Percentiles rank a stretch among this genome's conserved stretches.
These are phyloP conservation scores for Channa maculata DNA, from an alignment of 2,113 vertebrate species.

Conservation along the genomic window DNA sequence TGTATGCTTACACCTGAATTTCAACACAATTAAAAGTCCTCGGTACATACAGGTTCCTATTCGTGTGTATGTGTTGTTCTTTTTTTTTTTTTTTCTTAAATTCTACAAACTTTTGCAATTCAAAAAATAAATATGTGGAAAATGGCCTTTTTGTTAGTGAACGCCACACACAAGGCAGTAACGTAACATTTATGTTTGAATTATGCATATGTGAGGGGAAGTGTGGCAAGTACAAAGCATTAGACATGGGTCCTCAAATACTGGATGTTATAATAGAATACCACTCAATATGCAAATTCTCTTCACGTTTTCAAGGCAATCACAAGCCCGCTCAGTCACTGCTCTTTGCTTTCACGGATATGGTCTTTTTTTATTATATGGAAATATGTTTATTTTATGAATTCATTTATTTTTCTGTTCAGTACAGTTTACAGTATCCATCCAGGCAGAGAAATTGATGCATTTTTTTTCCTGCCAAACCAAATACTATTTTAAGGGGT, in stretches of 20 bases:
- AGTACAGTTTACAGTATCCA: constrained; percentile 17
- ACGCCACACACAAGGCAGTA: not conserved
- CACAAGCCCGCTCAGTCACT: constrained; percentile 12
- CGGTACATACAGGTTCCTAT: too few relatives aligned
- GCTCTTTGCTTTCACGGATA: constrained; percentile 32
- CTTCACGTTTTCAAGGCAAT: constrained; percentile 49
- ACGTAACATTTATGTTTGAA: constrained; percentile 44
- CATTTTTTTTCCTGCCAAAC: constrained; percentile 1
- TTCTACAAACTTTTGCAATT: not conserved
- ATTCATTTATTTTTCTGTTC: not conserved
- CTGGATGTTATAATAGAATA: constrained; percentile 56
- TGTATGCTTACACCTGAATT: not conserved
- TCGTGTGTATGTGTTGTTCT: too few relatives aligned
- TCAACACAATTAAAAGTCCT: not conserved
- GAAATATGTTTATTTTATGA: constrained; percentile 53
- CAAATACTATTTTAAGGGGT: constrained; percentile 24
- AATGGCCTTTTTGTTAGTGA: not conserved
- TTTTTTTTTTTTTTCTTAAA: not conserved
- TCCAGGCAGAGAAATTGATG: constrained; percentile 21
- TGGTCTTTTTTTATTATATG: constrained; percentile 36
- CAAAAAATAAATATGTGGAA: not conserved
- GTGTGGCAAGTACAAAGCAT: constrained; percentile 46
- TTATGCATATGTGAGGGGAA: constrained; percentile 47
- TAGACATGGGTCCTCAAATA: constrained; percentile 40
- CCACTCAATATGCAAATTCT: constrained; percentile 71